A percentile compares a stretch with the other conserved stretches of the same genome.
phyloP scores from a whole-genome alignment of 2,888 invertebrate species.

The Trachelus tabidus region DNA sequence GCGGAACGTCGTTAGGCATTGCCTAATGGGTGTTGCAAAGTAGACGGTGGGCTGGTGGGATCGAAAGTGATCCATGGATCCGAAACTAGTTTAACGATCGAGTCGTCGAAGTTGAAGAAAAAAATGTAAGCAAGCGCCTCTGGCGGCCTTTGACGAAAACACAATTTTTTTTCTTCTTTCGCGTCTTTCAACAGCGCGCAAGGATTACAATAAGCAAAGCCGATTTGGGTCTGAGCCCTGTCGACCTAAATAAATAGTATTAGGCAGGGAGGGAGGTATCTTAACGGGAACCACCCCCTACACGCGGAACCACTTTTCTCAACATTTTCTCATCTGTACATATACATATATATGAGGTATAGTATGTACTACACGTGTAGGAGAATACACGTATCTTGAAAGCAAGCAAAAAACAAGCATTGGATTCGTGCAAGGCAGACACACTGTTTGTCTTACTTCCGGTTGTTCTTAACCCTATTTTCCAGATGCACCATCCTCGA shows the following conservation, averaged over 20 bases:
- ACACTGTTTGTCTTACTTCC: not conserved
- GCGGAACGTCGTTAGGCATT: not conserved
- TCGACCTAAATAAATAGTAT: conserved; percentile 5
- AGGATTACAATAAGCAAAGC: conserved; percentile 4
- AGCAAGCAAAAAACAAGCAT: not conserved
- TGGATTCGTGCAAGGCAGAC: not conserved
- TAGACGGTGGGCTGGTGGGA: not conserved
- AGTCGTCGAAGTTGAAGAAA: not conserved
- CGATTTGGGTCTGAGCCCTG: not conserved
- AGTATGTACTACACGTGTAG: too few relatives aligned
- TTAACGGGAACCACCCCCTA: not conserved
- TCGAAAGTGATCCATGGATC: not conserved
- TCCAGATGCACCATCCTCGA: not conserved
- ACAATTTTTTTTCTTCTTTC: not conserved
- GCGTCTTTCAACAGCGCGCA: not conserved
- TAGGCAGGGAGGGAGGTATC: not conserved
- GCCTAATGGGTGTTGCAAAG: not conserved
- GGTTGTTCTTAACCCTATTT: not conserved
- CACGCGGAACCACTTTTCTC: not conserved
- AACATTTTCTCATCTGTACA: not conserved
- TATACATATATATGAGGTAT: not conserved
- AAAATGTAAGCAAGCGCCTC: not conserved
- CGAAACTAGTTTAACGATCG: not conserved
- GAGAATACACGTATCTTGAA: not conserved
- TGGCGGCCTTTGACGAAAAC: not conserved